Evolutionary conservation across 2,888 invertebrate species (phyloP).

Genomic region (Nemurella pictetii): DNA sequence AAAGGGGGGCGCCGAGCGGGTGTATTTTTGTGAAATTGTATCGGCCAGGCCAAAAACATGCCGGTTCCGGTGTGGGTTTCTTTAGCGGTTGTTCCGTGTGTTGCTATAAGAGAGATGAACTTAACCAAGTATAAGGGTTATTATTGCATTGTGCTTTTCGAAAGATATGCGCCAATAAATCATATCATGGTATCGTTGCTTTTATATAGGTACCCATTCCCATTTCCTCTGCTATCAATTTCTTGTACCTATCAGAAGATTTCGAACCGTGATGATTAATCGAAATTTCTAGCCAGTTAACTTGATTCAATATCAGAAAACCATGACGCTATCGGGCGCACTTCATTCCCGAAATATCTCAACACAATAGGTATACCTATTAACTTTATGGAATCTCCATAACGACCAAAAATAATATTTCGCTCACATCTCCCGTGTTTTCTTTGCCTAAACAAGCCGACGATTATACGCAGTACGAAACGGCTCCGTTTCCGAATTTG

Average conservation of each 20-base stretch:
- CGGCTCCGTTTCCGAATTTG: neutral
- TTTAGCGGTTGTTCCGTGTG: neutral
- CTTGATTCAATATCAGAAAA: too few relatives aligned
- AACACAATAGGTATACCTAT: neutral
- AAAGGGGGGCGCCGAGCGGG: neutral
- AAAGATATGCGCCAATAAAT: neutral
- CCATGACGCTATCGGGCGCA: neutral
- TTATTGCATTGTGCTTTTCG: neutral
- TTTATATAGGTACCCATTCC: neutral
- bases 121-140: neutral
- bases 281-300: too few relatives aligned
- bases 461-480: neutral
- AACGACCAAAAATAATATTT: neutral
- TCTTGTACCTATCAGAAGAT: neutral
- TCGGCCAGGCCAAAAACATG: neutral
- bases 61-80: neutral
- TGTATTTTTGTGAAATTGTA: slow-evolving; percentile 22
- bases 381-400: neutral
- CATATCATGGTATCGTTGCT: neutral
- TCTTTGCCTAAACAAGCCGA: neutral
- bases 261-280: too few relatives aligned
- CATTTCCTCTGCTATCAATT: neutral
- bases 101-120: neutral
- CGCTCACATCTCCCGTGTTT: neutral
- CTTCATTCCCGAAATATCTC: neutral